Base-by-base conservation (phyloP, 2,797 vertebrate species). In the Brachyalestes nurse region DNA sequence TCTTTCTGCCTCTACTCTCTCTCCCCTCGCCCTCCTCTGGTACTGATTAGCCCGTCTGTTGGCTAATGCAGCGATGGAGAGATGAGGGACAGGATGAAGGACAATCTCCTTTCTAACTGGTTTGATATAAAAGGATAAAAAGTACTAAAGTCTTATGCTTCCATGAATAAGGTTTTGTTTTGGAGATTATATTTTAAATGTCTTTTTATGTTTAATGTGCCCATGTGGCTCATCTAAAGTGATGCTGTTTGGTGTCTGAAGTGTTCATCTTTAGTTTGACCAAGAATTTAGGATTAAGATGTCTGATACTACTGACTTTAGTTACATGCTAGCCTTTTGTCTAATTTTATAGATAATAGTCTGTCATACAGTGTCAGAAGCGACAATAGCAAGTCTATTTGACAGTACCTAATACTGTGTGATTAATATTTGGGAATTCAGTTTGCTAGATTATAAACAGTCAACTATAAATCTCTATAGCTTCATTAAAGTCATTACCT, bases 51-150 rank as follows among this genome's bases (percentile, higher is more conserved):
- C 66, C 57, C 45, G 55, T 72, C 72, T 66, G 69, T 58, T 65
- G 62, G 23, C 58, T 82, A 77, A 73, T 51, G 38, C 65, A 75
- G 38, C 16, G 42, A 49, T 19, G 51, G 53, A 45, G 47, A 47
- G 69, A 77, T 80, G 69, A 64, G 49, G 69, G 23, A 14, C 28
- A 76, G 70, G 42, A 64, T 42, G n/a, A 77, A 82, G 55, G 76
- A 69, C 23, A 2, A 7, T 40, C 66, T 51, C 9, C 64, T 55
- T 82, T 53, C 66, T 75, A 19, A 53, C 23, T 40, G 1, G 34
- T 61, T 25, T 23, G 47, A 79, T 28, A n/a, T 16, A 55, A 58
- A 45, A 34, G 53, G 61, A 66, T 21, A 47, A 62, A 47, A 38
- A 19, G 34, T 38, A 67, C 72, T 62, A 42, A 42, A 6, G 42